A percentile compares a stretch with the other conserved stretches of the same genome.
Conservation (phyloP, 2,888 invertebrate species). For the Aelia acuminata region DNA sequence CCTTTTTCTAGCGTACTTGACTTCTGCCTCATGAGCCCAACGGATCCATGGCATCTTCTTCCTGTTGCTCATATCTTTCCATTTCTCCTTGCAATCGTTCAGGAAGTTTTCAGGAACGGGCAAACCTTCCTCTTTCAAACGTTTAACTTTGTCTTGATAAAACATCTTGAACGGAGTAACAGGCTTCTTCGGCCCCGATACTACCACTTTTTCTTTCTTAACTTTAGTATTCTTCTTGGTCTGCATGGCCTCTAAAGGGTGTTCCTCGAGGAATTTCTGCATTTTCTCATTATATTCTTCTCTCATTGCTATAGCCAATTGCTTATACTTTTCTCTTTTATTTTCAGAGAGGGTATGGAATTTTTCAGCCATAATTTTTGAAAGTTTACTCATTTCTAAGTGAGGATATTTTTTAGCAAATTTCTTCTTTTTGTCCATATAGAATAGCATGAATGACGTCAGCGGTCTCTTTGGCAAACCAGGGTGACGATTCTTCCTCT, state of each 20-base stretch:
- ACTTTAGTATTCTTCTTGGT: constrained; percentile 50
- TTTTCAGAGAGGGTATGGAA: constrained; percentile 71
- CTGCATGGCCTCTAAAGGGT: constrained; percentile 70
- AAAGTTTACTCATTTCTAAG: constrained; percentile 72
- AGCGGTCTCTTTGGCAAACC: constrained; percentile 73
- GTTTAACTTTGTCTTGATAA: too few species aligned
- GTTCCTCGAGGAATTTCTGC: constrained; percentile 70
- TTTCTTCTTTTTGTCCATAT: constrained; percentile 71
- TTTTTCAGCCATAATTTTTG: constrained; percentile 71
- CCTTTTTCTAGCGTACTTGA: too few species aligned
- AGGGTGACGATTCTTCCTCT: constrained; percentile 72
- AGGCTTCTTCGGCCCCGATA: constrained; percentile 70
- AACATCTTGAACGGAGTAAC: constrained; percentile 70
- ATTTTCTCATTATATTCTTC: constrained; percentile 71
- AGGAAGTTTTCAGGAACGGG: too few species aligned
- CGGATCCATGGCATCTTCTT: too few species aligned
- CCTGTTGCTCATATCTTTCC: too few species aligned
- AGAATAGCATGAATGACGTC: constrained; percentile 72
- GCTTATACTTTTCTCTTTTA: constrained; percentile 71
- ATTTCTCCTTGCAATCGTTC: too few species aligned
- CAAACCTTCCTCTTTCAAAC: too few species aligned
- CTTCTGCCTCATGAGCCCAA: too few species aligned
- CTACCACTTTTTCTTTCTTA: constrained; percentile 57
- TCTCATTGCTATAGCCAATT: constrained; percentile 70
- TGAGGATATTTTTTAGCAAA: constrained; percentile 71